phyloP scores from a whole-genome alignment of 2,113 vertebrate genomes.

The Phasianus colchicus region DNA sequence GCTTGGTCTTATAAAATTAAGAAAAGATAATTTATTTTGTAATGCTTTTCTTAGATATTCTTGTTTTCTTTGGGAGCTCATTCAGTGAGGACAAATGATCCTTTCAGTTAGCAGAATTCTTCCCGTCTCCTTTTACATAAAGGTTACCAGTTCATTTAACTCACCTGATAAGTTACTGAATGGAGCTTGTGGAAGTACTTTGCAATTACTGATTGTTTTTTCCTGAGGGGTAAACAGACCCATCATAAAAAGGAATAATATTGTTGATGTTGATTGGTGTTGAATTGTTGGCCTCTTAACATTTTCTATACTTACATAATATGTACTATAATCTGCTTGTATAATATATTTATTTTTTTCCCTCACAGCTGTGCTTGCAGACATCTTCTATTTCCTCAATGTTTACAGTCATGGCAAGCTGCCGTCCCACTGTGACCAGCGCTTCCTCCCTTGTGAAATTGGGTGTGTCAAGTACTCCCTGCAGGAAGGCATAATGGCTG shows the following conservation, averaged over 20 bases:
- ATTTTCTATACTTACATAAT: not conserved
- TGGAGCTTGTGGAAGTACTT: not conserved
- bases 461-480: slow-evolving; percentile 82
- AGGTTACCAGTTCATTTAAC: not conserved
- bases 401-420: slow-evolving; percentile 83
- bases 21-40: not conserved
- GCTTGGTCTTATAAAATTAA: not conserved
- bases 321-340: no score
- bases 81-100: not conserved
- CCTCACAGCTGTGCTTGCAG: slow-evolving; percentile 67
- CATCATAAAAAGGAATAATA: not conserved
- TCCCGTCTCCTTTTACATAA: not conserved
- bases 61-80: not conserved
- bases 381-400: slow-evolving; percentile 81
- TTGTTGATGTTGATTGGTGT: no score
- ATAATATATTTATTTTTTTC: not conserved
- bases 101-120: not conserved
- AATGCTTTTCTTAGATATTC: not conserved
- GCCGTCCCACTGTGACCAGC: slow-evolving; percentile 77
- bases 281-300: not conserved
- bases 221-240: not conserved
- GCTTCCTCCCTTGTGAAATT: slow-evolving; percentile 84
- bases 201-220: not conserved
- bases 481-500: slow-evolving; percentile 72
- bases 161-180: not conserved